Percentiles rank a stretch among this genome's conserved stretches.
Evolutionary conservation across 2,797 vertebrate species (phyloP).

Genomic region (Oophaga sylvatica): DNA sequence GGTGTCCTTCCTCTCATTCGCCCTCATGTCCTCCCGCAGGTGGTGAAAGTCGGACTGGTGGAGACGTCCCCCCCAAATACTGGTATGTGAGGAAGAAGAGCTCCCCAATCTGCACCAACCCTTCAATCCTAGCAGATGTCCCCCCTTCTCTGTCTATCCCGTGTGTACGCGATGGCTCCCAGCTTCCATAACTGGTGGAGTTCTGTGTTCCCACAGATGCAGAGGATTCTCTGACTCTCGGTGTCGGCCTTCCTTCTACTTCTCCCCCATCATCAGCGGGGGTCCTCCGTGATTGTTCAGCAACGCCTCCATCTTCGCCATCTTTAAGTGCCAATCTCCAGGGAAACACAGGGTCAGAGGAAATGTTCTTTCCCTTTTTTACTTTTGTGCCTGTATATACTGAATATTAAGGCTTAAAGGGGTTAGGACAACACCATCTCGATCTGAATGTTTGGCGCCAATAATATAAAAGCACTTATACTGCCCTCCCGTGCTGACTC

Average conservation of each 20-base stretch:
- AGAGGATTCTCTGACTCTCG: conserved; percentile 49
- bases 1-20: conserved; percentile 31
- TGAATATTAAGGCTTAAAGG: background rate
- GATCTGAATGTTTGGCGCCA: too few relatives aligned
- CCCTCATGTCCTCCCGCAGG: conserved; percentile 45
- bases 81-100: conserved; percentile 56
- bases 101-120: conserved; percentile 18
- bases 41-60: conserved; percentile 60
- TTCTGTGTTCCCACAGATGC: conserved; percentile 35
- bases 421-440: background rate
- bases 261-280: conserved; percentile 34
- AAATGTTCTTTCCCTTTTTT: background rate
- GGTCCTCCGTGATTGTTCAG: conserved; percentile 4
- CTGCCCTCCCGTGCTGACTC: too few relatives aligned
- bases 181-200: background rate
- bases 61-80: conserved; percentile 60
- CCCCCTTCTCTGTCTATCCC: background rate
- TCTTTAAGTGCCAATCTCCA: conserved; percentile 46
- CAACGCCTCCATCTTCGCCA: conserved; percentile 30
- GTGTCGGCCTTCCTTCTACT: conserved; percentile 23
- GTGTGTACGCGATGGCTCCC: background rate
- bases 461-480: too few relatives aligned
- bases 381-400: background rate
- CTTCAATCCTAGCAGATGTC: conserved; percentile 7
- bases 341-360: conserved; percentile 39